Evolutionary conservation across 1,140 invertebrate species (phyloP), one percentile per base, ranked within the genome.

Genomic region (Nylanderia fulva): DNA sequence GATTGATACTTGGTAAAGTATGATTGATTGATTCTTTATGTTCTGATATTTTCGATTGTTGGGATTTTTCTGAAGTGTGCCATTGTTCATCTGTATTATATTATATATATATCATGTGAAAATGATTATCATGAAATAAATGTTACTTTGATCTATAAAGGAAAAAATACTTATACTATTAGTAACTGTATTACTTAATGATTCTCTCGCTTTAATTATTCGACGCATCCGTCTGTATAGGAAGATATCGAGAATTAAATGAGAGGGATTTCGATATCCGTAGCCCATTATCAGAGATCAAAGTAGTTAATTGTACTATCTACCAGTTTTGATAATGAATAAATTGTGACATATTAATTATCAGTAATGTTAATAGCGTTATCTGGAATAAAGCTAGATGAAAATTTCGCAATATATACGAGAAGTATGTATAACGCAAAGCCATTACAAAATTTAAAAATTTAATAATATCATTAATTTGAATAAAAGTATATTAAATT

Each of bases 311-410:
- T 80, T 82, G 66, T 33, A 18, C 64, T 24, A 18, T 24, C 54
- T 21, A 45, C 24, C 11, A 5, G 36, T 5, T n/a, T 42, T 36
- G 27, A 45, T 72, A 45, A 82, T 82, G 52, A 15, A 82, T 80
- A 15, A 71, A 56, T 82, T 58, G 66, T 82, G 66, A 82, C 77
- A 45, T 82, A 82, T 82, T 72, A 82, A 82, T 80, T 71, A 80
- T 82, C 52, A 82, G 13, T 54, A 45, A 82, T n/a, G n/a, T 82
- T 82, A 82, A 72, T 33, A 60, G 24, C 64, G 11, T 2, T 56
- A 39, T 2, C 4, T 36, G 29, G 29, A 33, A 33, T 3, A 33
- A 3, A 1, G 24, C 54, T 45, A 71, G 45, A 60, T 82, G 77
- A 36, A 42, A 71, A 72, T 82, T 72, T 60, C 27, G 36, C 27